Conservation (phyloP, 2,113 vertebrate genomes). For the Nerophis lumbriciformis region DNA sequence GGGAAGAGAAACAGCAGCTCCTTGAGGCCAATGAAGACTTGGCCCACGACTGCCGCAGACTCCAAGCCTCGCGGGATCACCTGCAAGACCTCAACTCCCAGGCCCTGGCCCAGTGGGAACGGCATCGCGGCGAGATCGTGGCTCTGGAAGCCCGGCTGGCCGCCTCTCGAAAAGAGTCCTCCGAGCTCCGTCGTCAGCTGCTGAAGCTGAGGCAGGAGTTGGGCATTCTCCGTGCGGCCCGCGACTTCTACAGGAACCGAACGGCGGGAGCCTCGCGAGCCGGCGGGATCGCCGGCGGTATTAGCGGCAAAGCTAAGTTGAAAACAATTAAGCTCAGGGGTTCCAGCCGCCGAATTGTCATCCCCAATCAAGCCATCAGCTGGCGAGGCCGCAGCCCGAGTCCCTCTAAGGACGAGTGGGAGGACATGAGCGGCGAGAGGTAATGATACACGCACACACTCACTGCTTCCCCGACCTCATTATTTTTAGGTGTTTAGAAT, state of each 20-base stretch:
- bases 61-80: slow-evolving; percentile 73
- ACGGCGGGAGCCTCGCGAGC: slow-evolving; percentile 19
- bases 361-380: slow-evolving; percentile 85
- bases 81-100: slow-evolving; percentile 59
- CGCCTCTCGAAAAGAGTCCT: slow-evolving; percentile 65
- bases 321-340: slow-evolving; percentile 73
- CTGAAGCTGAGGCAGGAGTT: slow-evolving; percentile 71
- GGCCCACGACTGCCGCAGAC: slow-evolving; percentile 62
- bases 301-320: slow-evolving; percentile 79
- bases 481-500: slow-evolving; percentile 78
- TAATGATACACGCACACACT: slow-evolving; percentile 66
- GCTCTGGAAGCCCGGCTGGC: slow-evolving; percentile 69
- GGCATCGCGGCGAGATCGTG: slow-evolving; percentile 63
- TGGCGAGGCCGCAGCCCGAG: slow-evolving; percentile 78
- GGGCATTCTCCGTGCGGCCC: slow-evolving; percentile 70
- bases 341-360: slow-evolving; percentile 75
- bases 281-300: slow-evolving; percentile 54
- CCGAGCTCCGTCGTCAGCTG: slow-evolving; percentile 68
- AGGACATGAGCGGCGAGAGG: slow-evolving; percentile 91
- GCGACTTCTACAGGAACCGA: slow-evolving; percentile 63
- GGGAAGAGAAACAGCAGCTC: slow-evolving; percentile 72
- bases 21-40: slow-evolving; percentile 73
- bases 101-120: slow-evolving; percentile 49
- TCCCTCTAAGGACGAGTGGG: slow-evolving; percentile 91
- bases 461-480: slow-evolving; percentile 79